A percentile compares a stretch with the other conserved stretches of the same genome.
phyloP scores from a whole-genome alignment of 2,113 vertebrate species.

The Cichladusa arquata region DNA sequence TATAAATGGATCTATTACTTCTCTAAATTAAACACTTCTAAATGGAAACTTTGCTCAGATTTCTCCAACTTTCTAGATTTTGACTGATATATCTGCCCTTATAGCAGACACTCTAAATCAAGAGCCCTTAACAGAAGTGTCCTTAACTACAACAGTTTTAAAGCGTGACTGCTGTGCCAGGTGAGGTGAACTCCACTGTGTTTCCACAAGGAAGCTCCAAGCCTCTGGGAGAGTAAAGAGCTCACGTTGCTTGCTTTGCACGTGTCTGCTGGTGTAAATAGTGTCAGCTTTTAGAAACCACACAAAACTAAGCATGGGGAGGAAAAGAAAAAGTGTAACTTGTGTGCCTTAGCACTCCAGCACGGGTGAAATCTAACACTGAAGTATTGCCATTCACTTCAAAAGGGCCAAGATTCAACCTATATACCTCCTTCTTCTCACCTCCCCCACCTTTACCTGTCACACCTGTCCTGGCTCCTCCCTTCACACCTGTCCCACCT shows the following conservation, averaged over 20 bases:
- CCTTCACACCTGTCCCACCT: too few species aligned
- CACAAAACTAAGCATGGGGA: not conserved
- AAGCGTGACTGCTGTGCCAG: not conserved
- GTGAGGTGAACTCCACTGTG: not conserved
- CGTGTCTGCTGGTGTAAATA: not conserved
- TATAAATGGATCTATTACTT: not conserved
- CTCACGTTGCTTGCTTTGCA: not conserved
- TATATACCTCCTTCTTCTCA: too few species aligned
- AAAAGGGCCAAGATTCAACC: too few species aligned
- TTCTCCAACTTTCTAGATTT: not conserved
- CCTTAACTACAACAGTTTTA: not conserved
- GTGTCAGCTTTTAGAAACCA: not conserved
- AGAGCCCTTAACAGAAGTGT: slow-evolving; percentile 29
- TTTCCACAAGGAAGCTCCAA: not conserved
- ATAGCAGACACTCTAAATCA: slow-evolving; percentile 1
- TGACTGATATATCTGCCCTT: slow-evolving; percentile 3
- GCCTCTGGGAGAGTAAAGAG: not conserved
- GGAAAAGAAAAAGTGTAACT: not conserved
- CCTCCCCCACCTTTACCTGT: too few species aligned
- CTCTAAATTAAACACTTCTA: not conserved
- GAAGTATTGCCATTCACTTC: too few species aligned
- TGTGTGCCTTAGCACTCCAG: not conserved
- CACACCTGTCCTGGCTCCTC: too few species aligned
- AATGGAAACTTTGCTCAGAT: not conserved
- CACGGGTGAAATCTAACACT: not conserved